Evolutionary conservation across 2,797 vertebrate genomes (phyloP), one percentile per base, ranked within the genome.

Genomic region (Chaenodraco wilsoni): DNA sequence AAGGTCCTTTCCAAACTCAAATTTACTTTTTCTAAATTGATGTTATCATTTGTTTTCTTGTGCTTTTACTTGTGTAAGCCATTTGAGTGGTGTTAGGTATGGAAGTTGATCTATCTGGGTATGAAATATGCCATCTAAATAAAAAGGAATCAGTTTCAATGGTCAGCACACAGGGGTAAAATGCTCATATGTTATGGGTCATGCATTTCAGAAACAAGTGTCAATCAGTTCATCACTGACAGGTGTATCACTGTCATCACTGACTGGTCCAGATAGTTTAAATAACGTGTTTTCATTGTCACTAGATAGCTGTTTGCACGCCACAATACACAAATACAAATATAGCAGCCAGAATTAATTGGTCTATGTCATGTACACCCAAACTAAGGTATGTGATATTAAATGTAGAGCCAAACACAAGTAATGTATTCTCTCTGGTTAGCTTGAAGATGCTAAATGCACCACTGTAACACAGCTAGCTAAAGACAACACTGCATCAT

Each of bases 401-500:
- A 64, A 43, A 3, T 31, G n/a, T 55, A 4, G 1, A 33, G 31
- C 0, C 19, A 19, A 57, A 37, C 50, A 37, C 14, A 17, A 33
- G 9, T 7, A 45, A 41, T 23, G 8, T 41, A 5, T 43, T 33
- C n/a, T 58, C 40, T 33, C n/a, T 61, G 21, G 43, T 62, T 74
- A 75, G 54, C 74, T 41, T 67, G 9, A 40, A 7, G 69, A 52
- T 69, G 72, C 50, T 58, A 46, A 43, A 21, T 6, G 27, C 19
- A 41, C 1, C 23, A 21, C 0, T 62, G 4, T 19, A 58, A 12
- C 15, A 48, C 21, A 49, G 31, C 59, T 64, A 71, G 50, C 69
- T 57, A 1, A 33, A 44, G 0, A 10, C 31, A 46, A 44, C 65
- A 17, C 15, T 27, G 3, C 1, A 45, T 0, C 3, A 5, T 58